Percentiles rank a stretch among this genome's conserved stretches.
Conservation (phyloP, 2,797 vertebrate genomes). For the Pseudocheirus occidentalis region DNA sequence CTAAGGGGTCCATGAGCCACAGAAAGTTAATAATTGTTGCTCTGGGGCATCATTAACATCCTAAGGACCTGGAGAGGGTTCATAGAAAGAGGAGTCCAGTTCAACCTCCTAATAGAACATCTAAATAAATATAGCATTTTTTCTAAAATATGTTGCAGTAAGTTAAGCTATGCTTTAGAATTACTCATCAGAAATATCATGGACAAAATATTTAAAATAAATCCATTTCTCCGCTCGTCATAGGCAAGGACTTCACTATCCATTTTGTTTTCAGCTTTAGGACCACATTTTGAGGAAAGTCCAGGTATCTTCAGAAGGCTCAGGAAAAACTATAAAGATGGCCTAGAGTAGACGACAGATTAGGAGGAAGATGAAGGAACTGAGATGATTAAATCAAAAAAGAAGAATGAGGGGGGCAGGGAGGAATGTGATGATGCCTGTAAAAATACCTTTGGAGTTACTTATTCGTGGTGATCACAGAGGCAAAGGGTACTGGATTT, state of each 20-base stretch:
- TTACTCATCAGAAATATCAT: neutral
- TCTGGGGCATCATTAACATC: neutral
- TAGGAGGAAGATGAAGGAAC: neutral
- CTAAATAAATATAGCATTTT: neutral
- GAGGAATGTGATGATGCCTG: neutral
- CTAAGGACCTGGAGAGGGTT: too few relatives aligned
- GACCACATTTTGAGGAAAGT: neutral
- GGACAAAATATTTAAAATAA: neutral
- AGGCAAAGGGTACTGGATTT: neutral
- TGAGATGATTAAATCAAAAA: slow-evolving; percentile 2
- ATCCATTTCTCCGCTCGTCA: neutral
- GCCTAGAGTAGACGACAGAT: neutral
- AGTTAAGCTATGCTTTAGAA: neutral
- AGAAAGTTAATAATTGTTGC: neutral
- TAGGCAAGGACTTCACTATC: neutral
- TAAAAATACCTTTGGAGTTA: neutral
- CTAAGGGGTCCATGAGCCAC: neutral
- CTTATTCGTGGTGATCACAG: neutral
- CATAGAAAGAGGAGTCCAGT: neutral
- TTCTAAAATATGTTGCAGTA: neutral
- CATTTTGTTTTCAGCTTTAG: neutral
- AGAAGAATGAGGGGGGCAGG: neutral
- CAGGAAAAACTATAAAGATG: neutral
- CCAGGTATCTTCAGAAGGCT: neutral
- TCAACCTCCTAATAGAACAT: neutral